Evolutionary conservation across 2,888 invertebrate species (phyloP).

Genomic region (Drosophila paramelanica): DNA sequence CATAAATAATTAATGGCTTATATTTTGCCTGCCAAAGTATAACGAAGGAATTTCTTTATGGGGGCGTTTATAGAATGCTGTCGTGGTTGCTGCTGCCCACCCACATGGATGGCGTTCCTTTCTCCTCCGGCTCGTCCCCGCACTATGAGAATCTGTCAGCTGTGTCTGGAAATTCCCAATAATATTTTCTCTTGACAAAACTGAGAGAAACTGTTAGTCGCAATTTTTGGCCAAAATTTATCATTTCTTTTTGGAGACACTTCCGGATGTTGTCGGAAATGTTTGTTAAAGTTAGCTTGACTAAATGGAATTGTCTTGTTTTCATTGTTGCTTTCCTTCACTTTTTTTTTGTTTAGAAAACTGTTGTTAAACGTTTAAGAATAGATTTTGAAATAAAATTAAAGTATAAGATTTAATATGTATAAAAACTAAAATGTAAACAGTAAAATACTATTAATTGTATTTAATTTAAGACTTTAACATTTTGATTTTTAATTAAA

Average conservation of each 20-base stretch:
- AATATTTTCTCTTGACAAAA: conserved; percentile 11
- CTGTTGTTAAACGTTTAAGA: neutral
- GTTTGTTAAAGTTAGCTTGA: conserved; percentile 20
- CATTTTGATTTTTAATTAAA: neutral
- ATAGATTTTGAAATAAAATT: neutral
- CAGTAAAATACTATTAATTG: too few relatives aligned
- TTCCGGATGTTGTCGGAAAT: conserved; percentile 41
- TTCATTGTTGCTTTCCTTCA: too few relatives aligned
- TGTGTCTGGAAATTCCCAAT: conserved; percentile 18
- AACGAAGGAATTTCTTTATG: conserved; percentile 29
- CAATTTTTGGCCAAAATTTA: conserved; percentile 13
- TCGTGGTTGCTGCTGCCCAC: conserved; percentile 12
- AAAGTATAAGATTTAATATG: neutral
- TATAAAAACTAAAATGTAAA: too few relatives aligned
- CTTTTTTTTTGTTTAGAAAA: neutral
- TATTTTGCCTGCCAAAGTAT: conserved; percentile 11
- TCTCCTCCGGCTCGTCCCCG: neutral
- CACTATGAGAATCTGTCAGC: neutral
- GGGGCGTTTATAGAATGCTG: conserved; percentile 32
- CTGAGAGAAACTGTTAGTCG: neutral
- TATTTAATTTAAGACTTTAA: neutral
- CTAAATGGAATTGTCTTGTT: conserved; percentile 30
- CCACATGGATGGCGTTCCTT: conserved; percentile 4
- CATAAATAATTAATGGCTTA: conserved; percentile 34
- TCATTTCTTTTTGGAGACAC: conserved; percentile 14